phyloP scores from a whole-genome alignment of 2,113 vertebrate genomes.

The Rhinoptilus africanus region DNA sequence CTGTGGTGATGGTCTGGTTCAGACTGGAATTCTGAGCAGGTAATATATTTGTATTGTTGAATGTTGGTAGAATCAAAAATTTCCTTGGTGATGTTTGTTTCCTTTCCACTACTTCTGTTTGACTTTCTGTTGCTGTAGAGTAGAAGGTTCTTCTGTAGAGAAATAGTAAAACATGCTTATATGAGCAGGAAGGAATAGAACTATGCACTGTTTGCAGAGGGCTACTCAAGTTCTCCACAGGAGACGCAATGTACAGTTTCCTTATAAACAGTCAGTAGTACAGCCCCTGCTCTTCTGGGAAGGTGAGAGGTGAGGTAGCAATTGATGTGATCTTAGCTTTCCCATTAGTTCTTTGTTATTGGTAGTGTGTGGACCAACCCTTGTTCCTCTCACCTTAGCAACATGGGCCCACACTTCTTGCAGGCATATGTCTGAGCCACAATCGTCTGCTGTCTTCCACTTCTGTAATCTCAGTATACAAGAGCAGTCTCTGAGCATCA shows the following conservation, averaged over 20 bases:
- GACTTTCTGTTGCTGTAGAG: background rate
- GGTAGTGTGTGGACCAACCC: background rate
- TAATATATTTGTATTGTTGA: background rate
- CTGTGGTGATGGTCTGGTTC: background rate
- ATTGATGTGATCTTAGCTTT: background rate
- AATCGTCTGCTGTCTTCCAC: background rate
- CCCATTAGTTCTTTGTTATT: background rate
- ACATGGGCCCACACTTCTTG: background rate
- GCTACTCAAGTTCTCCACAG: background rate
- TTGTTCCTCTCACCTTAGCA: background rate
- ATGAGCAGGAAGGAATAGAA: background rate
- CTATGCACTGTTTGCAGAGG: background rate
- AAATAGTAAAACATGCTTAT: background rate
- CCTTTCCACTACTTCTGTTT: background rate
- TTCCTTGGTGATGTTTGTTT: background rate
- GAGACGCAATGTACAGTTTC: background rate
- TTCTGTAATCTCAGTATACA: background rate
- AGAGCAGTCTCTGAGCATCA: background rate
- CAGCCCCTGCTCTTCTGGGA: background rate
- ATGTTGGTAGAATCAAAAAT: background rate
- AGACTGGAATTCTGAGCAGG: background rate
- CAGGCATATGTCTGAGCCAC: background rate
- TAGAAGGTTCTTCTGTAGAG: background rate
- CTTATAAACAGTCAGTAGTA: background rate
- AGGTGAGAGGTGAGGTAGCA: background rate